Conservation (phyloP, 2,797 vertebrate species). For the Girardinus metallicus region DNA sequence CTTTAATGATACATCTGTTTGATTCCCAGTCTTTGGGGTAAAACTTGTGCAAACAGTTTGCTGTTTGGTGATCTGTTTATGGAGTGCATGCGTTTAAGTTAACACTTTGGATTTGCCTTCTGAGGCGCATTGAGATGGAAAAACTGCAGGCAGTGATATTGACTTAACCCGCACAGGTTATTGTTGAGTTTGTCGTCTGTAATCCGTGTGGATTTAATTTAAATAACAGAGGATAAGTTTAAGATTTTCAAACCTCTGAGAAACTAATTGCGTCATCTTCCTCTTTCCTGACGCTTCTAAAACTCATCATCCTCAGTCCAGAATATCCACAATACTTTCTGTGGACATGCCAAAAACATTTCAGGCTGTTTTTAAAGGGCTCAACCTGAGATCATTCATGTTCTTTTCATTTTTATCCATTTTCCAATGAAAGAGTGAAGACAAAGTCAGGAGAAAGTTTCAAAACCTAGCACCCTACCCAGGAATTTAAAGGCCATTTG, state of each 20-base stretch:
- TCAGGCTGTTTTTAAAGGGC: background rate
- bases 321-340: background rate
- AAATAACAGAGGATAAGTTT: constrained; percentile 17
- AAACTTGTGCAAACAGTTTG: constrained; percentile 4
- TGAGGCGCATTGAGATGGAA: constrained; percentile 2
- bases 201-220: constrained; percentile 29
- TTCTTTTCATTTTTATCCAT: background rate
- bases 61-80: background rate
- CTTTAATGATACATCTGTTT: constrained; percentile 2
- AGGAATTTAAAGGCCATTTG: background rate
- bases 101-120: background rate
- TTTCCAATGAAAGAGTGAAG: background rate
- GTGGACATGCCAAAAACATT: background rate
- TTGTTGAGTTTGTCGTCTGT: constrained; percentile 31
- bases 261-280: background rate
- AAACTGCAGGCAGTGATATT: background rate
- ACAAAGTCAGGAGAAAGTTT: background rate
- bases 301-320: background rate
- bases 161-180: constrained; percentile 15
- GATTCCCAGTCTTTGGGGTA: constrained; percentile 2
- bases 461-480: background rate
- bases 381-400: background rate
- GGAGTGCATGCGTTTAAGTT: background rate
- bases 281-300: background rate
- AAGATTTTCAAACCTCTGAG: background rate